Conservation (phyloP, 1,140 invertebrate species). For the Elysia chlorotica region DNA sequence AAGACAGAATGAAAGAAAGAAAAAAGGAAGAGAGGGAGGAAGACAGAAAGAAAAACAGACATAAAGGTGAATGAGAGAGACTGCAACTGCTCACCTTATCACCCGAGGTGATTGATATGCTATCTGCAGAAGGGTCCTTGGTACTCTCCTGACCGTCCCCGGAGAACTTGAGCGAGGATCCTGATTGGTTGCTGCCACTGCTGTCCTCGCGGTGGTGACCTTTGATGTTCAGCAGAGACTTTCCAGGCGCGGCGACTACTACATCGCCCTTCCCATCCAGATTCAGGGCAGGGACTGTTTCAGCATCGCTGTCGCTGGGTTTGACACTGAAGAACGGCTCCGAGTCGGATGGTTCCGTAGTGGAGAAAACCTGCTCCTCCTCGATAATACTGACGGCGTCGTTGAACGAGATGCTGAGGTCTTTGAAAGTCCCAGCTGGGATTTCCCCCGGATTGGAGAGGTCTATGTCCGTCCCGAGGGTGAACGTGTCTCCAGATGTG, state of each 20-base stretch:
- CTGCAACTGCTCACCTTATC: too few species aligned
- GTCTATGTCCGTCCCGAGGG: constrained; percentile 25
- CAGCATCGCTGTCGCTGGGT: not conserved
- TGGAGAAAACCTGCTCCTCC: too few species aligned
- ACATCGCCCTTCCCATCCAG: not conserved
- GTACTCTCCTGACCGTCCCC: too few species aligned
- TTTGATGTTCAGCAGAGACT: not conserved
- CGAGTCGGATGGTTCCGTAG: too few species aligned
- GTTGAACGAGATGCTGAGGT: constrained; percentile 8
- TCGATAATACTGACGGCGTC: not conserved
- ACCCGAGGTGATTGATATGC: constrained; percentile 32
- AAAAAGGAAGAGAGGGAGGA: not conserved
- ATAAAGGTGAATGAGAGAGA: too few species aligned
- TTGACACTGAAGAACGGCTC: too few species aligned
- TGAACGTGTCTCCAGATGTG: constrained; percentile 52
- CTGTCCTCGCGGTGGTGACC: constrained; percentile 14
- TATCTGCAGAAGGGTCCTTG: constrained; percentile 33
- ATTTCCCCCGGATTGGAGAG: constrained; percentile 21
- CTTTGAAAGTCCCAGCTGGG: constrained; percentile 5
- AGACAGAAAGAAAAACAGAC: not conserved
- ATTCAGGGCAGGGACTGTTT: not conserved
- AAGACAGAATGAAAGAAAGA: not conserved
- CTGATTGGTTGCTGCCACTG: constrained; percentile 27
- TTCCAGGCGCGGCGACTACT: not conserved
- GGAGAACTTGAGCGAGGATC: constrained; percentile 32